phyloP scores from a whole-genome alignment of 2,113 vertebrate genomes.

The Phodopus roborovskii region DNA sequence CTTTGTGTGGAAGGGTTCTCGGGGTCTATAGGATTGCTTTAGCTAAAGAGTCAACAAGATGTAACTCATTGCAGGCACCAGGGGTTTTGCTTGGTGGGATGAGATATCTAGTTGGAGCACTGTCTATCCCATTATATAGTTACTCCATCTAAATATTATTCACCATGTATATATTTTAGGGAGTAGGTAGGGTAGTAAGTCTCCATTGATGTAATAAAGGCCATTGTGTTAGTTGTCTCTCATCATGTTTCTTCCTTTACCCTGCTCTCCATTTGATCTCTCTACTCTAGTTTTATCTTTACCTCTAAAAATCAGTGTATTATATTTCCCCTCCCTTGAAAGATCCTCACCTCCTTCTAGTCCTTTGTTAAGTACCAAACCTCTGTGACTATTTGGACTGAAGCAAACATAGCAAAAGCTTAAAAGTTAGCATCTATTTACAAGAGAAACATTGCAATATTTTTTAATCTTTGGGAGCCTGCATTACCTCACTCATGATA shows the following conservation, averaged over 20 bases:
- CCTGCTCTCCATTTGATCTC: neutral
- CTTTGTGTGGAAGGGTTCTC: neutral
- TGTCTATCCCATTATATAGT: neutral
- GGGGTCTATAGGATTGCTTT: neutral
- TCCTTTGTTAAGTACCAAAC: neutral
- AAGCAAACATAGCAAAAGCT: neutral
- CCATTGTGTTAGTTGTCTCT: neutral
- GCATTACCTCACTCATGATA: neutral
- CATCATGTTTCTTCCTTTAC: neutral
- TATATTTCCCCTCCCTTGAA: neutral
- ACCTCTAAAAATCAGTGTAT: neutral
- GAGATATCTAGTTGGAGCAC: neutral
- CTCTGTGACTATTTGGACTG: neutral
- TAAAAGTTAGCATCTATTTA: neutral
- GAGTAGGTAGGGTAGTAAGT: neutral
- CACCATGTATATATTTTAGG: neutral
- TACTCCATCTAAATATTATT: neutral
- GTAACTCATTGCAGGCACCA: neutral
- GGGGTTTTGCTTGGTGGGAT: neutral
- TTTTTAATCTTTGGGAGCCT: neutral
- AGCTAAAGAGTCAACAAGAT: neutral
- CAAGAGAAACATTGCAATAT: neutral
- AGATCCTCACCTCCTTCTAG: neutral
- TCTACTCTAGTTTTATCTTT: neutral
- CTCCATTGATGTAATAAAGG: neutral